Base-by-base conservation (phyloP, 2,888 invertebrate genomes). In the Synergus umbraculus region DNA sequence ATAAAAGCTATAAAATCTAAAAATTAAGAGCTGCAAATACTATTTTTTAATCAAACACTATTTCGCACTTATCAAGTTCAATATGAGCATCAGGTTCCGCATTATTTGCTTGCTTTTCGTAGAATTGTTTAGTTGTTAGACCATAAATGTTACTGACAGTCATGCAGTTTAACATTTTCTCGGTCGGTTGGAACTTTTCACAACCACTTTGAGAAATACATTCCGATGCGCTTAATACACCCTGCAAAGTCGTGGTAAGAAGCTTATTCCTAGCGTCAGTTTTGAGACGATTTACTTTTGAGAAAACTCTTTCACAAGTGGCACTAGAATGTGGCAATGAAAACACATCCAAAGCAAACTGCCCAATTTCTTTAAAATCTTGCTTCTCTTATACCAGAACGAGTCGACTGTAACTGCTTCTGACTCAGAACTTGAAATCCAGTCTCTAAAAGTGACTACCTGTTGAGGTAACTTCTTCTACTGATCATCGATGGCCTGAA, bases 251-350 rank as follows among this genome's bases (percentile, higher is more conserved):
- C 7, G 43, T n/a, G 9, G 15, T 49, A 22, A 22, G 22, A 22
- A 22, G 22, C 22, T 22, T 22, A 22, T 22, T 22, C 22, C 22
- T 22, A 22, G 22, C 1, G 22, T 22, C 22, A 22, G 22, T 22
- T 22, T 22, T 22, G 1, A 22, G 0, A 22, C 46, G 46, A 63
- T 63, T 65, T 37, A 65, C 13, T 41, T 65, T 43, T 15, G 65
- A 43, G 7, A 43, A 43, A 4, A 65, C 41, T 65, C 65, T 12
- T 41, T 65, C 41, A n/a, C 41, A 65, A 43, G 43, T 65, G 9
- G n/a, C 65, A 65, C 65, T 43, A n/a, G 43, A 65, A 65, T 65
- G n/a, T n/a, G 43, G 65, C 41, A 65, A 65, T 65, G 43, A 65
- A 65, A 65, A 43, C 8, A 65, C 5, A 7, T 65, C 65, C 13